Conservation (phyloP, 1,140 invertebrate genomes). For the Dreissena rostriformis region DNA sequence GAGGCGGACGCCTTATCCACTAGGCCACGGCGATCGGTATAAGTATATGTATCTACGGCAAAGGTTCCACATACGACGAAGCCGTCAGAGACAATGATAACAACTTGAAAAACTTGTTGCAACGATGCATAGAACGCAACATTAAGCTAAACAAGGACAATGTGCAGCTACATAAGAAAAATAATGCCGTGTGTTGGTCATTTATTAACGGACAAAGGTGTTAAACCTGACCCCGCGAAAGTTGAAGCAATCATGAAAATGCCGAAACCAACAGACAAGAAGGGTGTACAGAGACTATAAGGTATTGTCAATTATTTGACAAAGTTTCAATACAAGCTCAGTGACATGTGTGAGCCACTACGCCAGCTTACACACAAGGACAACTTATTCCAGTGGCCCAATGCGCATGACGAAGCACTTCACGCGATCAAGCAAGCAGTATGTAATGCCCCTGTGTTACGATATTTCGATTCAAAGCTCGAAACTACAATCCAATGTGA, state of each 20-base stretch:
- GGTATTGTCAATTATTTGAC: slow-evolving; percentile 65
- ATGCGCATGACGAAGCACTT: slow-evolving; percentile 44
- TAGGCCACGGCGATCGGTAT: no score
- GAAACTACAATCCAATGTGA: slow-evolving; percentile 57
- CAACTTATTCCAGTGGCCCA: slow-evolving; percentile 38
- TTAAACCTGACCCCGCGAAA: slow-evolving; percentile 64
- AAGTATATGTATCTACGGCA: slow-evolving; percentile 73
- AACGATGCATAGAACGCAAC: slow-evolving; percentile 58
- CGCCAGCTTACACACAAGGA: slow-evolving; percentile 35
- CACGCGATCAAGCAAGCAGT: slow-evolving; percentile 33
- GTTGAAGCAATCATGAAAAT: slow-evolving; percentile 78
- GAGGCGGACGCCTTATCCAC: no score
- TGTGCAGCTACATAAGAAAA: slow-evolving; percentile 58
- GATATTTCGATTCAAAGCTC: slow-evolving; percentile 48
- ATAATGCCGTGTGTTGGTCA: slow-evolving; percentile 56
- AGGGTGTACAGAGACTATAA: slow-evolving; percentile 59
- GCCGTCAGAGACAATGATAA: slow-evolving; percentile 45
- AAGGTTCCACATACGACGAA: slow-evolving; percentile 67
- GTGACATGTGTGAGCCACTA: slow-evolving; percentile 16
- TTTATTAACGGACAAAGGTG: slow-evolving; percentile 9
- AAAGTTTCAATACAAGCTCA: slow-evolving; percentile 56
- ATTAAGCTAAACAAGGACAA: slow-evolving; percentile 80
- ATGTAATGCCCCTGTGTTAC: slow-evolving; percentile 54
- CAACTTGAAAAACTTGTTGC: slow-evolving; percentile 23
- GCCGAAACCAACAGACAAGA: slow-evolving; percentile 55